Percentiles rank a stretch among this genome's conserved stretches.
Evolutionary conservation across 2,797 vertebrate genomes (phyloP).

Genomic region (Agapornis canus): DNA sequence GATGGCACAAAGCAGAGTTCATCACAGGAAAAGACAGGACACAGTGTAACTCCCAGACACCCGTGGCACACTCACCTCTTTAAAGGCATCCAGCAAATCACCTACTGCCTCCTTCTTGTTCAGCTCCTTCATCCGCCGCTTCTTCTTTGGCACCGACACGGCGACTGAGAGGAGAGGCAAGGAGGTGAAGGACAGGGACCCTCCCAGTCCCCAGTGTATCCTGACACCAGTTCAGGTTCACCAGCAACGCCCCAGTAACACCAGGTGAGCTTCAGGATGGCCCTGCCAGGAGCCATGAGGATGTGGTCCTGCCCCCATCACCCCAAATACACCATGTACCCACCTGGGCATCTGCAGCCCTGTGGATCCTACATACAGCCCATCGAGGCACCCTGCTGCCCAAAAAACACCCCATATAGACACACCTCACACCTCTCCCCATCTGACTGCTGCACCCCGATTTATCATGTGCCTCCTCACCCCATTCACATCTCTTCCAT

Average conservation of each 20-base stretch:
- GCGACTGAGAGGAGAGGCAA: constrained; percentile 68
- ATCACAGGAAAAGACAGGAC: background rate
- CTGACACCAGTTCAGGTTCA: background rate
- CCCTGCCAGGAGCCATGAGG: rapidly evolving
- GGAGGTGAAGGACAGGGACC: background rate
- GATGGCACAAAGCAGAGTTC: constrained; percentile 35
- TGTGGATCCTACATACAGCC: background rate
- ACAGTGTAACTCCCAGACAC: rapidly evolving
- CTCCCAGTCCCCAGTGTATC: rapidly evolving
- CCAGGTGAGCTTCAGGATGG: rapidly evolving
- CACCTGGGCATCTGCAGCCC: background rate
- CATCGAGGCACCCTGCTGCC: background rate
- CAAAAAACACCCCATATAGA: background rate
- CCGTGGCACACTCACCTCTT: constrained; percentile 82
- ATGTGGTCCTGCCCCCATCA: background rate
- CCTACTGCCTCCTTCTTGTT: constrained; percentile 95
- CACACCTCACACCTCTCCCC: background rate
- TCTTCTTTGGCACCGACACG: constrained; percentile 95
- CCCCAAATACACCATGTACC: rapidly evolving
- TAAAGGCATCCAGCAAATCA: constrained; percentile 95
- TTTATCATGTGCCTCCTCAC: background rate
- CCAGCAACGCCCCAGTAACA: background rate
- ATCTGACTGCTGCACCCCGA: rapidly evolving
- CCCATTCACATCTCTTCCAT: background rate
- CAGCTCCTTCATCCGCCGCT: constrained; percentile 93